Evolutionary conservation across 2,113 vertebrate genomes (phyloP).

Genomic region (Sylvia atricapilla): DNA sequence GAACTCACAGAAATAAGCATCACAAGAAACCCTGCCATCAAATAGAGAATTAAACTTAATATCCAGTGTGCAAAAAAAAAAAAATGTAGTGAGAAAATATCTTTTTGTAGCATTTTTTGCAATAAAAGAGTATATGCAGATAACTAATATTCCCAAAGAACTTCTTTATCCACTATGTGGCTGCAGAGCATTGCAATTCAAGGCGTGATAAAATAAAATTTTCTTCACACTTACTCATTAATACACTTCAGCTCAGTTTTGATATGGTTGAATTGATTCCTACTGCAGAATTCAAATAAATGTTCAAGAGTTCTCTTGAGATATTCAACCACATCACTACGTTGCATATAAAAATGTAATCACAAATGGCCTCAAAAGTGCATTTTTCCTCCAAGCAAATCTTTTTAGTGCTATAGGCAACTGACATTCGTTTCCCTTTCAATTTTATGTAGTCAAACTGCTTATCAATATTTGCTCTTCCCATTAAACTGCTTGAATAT

Average conservation of each 20-base stretch:
- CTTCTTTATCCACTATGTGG: background rate
- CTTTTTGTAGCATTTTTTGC: background rate
- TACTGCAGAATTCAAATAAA: conserved; percentile 10
- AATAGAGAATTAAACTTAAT: background rate
- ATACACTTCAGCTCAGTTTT: background rate
- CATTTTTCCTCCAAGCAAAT: background rate
- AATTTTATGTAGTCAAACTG: background rate
- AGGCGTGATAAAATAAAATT: background rate
- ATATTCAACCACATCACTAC: background rate
- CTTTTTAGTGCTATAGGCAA: background rate
- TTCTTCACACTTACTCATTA: background rate
- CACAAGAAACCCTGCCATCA: background rate
- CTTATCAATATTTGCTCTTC: background rate
- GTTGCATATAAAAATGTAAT: background rate
- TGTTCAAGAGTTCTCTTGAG: background rate
- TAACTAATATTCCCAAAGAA: background rate
- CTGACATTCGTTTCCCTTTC: background rate
- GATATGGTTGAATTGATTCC: background rate
- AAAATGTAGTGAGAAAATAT: background rate
- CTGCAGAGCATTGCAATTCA: background rate
- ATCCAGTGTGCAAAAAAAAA: background rate
- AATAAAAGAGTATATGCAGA: background rate
- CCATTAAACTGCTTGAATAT: background rate
- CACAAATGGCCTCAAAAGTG: background rate
- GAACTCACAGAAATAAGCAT: background rate